Evolutionary conservation across 2,113 vertebrate genomes (phyloP), one percentile per base, ranked within the genome.

Genomic region (Percina caprodes): DNA sequence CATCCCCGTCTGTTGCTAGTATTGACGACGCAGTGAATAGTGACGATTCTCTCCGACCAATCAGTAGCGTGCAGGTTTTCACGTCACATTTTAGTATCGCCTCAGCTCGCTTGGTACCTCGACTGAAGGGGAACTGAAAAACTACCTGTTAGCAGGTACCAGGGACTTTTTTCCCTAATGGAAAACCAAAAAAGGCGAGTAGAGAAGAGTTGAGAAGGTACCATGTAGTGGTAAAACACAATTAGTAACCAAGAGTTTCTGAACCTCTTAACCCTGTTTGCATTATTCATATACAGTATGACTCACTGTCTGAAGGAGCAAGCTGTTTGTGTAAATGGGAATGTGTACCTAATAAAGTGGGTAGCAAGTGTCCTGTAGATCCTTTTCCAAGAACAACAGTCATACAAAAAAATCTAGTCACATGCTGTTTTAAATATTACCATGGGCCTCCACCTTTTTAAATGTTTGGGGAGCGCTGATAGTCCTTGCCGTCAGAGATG

Each of bases 201-300:
- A 2, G 30, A 30, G 30, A 0, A 2, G 30, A 30, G 30, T 30
- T 4, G 3, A 30, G 30, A 4, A 30, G 30, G 30, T 4, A 30
- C 30, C 30, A 30, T 30, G 30, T 30, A 3, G 30, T 30, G 30
- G 30, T 4, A 30, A 30, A 30, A 30, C 30, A 30, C 30, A 3
- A 3, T 3, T 69, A 73, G 74, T 54, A 54, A 35, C 49, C 67
- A 54, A 86, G 74, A 74, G 58, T 77, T 74, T 79, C 80, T 70
- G 56, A 86, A 87, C 52, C 79, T 83, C 33, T 77, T 68, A 80
- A 69, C 68, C 33, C 73, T 77, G 74, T 83, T 84, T 85, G 82
- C 82, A 78, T 85, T 88, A 91, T 92, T 89, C 51, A 90, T 87
- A 70, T 77, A 79, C 69, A 79, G 61, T 66, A 45, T 85, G 80